Conservation (phyloP, 2,888 invertebrate genomes). For the Caenorhabditis plicata region DNA sequence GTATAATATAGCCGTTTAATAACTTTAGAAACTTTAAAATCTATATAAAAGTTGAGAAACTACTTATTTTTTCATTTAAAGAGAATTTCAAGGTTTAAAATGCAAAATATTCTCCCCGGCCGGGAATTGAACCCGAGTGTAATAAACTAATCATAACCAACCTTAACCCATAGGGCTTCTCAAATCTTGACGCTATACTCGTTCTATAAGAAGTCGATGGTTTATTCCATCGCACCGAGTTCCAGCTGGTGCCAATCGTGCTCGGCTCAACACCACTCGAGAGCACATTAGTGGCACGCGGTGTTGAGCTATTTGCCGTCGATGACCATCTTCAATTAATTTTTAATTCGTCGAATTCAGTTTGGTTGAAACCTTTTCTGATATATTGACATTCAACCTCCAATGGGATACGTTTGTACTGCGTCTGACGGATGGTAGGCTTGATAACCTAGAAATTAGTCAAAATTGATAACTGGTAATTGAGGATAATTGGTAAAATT, state of each 20-base stretch:
- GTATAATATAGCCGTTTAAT: too few relatives aligned
- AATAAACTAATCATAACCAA: background rate
- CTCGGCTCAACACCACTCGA: constrained; percentile 40
- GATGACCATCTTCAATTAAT: constrained; percentile 32
- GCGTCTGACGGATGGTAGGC: too few relatives aligned
- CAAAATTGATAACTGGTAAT: too few relatives aligned
- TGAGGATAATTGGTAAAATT: too few relatives aligned
- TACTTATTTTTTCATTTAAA: background rate
- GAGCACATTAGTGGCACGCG: constrained; percentile 27
- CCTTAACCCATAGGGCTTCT: constrained; percentile 9
- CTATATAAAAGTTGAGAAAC: too few relatives aligned
- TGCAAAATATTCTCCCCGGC: background rate
- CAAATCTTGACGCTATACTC: constrained; percentile 37
- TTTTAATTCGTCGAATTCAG: background rate
- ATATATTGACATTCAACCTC: constrained; percentile 35
- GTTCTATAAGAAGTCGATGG: constrained; percentile 43
- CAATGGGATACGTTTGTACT: too few relatives aligned
- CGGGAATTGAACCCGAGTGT: background rate
- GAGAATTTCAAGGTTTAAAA: background rate
- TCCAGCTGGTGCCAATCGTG: constrained; percentile 53
- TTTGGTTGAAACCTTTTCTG: constrained; percentile 13
- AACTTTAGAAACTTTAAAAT: too few relatives aligned
- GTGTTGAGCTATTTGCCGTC: constrained; percentile 21
- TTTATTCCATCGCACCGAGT: constrained; percentile 57
- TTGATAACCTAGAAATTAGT: too few relatives aligned